phyloP scores from a whole-genome alignment of 2,888 invertebrate species.

The Pseudanteris insignis region DNA sequence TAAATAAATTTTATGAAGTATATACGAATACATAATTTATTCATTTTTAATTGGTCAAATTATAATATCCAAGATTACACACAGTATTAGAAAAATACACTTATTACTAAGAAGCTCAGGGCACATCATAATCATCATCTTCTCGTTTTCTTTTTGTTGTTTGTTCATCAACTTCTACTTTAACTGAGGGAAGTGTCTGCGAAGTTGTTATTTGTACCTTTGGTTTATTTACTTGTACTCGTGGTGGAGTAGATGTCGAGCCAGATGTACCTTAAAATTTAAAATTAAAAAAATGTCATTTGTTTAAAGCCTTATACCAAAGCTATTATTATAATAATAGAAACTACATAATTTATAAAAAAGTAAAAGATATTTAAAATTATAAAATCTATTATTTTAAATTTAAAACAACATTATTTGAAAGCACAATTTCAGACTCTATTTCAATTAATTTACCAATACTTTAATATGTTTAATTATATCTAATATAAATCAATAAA shows the following conservation, averaged over 20 bases:
- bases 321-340: too few species aligned
- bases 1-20: background rate
- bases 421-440: too few species aligned
- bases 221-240: constrained; percentile 56
- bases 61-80: constrained; percentile 5
- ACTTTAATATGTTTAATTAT: background rate
- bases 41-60: constrained; percentile 16
- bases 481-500: too few species aligned
- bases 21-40: constrained; percentile 20
- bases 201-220: constrained; percentile 60
- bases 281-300: too few species aligned
- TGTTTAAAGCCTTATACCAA: too few species aligned
- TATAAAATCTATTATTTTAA: too few species aligned
- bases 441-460: too few species aligned
- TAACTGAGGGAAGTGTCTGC: constrained; percentile 55
- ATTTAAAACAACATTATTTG: too few species aligned
- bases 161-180: constrained; percentile 60
- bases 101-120: constrained; percentile 48
- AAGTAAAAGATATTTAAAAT: too few species aligned
- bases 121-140: constrained; percentile 62
- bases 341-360: too few species aligned
- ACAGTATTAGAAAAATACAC: background rate
- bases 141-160: constrained; percentile 59
- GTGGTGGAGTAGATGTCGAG: constrained; percentile 48
- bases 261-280: constrained; percentile 40